Percentiles rank a stretch among this genome's conserved stretches.
Conservation (phyloP, 2,888 invertebrate genomes). For the Eupithecia vulgata region DNA sequence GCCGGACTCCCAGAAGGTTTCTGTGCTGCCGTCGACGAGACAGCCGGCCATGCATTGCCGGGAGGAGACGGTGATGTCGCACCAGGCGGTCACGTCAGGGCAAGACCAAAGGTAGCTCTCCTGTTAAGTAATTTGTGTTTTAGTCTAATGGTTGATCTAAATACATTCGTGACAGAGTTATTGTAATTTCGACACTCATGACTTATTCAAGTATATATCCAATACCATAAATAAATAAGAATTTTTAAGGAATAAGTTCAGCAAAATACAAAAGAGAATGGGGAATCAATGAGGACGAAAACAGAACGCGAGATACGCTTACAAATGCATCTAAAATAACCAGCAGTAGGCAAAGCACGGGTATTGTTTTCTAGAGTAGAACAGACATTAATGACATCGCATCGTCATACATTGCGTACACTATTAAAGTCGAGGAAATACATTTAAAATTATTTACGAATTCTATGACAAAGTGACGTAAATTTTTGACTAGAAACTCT, state of each 20-base stretch:
- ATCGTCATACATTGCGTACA: no score
- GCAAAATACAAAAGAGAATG: not conserved
- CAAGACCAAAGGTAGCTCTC: conserved; percentile 86
- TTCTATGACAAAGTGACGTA: no score
- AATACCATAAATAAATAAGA: not conserved
- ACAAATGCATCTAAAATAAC: not conserved
- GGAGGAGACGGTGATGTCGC: conserved; percentile 95
- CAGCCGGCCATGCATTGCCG: conserved; percentile 97
- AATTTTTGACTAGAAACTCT: no score
- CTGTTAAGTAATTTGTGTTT: conserved; percentile 44
- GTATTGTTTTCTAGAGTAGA: no score
- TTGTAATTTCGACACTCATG: not conserved
- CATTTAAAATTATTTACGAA: no score
- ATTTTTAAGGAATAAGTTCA: not conserved
- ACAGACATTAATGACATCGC: no score
- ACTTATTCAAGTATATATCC: no score
- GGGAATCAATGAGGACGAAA: no score
- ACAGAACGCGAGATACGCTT: not conserved
- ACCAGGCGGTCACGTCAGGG: conserved; percentile 89
- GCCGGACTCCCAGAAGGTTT: conserved; percentile 99
- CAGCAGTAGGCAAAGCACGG: no score
- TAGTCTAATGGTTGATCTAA: not conserved
- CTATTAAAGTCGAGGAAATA: no score
- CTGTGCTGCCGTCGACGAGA: conserved; percentile 96
- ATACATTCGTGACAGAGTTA: not conserved